These are phyloP conservation scores for Aphelinus certus DNA, from an alignment of 1,140 invertebrate genomes.

Conservation along the genomic window DNA sequence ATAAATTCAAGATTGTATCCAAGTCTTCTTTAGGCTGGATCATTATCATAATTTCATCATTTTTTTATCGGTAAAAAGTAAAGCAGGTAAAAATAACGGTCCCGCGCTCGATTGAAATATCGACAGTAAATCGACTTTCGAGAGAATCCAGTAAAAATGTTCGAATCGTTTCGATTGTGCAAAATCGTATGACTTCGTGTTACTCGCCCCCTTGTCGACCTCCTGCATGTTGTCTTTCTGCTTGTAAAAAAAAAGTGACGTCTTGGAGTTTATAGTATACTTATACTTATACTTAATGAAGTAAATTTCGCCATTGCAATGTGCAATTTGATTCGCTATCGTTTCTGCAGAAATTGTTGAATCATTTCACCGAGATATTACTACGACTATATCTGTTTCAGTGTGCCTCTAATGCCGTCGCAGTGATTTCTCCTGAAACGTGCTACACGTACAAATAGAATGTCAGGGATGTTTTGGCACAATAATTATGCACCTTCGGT, in stretches of 20 bases:
- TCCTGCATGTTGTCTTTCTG: slow-evolving; percentile 35
- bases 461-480: slow-evolving; percentile 80
- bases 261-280: slow-evolving; percentile 26
- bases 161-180: too few relatives aligned
- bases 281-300: slow-evolving; percentile 12
- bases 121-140: too few relatives aligned
- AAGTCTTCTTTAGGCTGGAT: too few relatives aligned
- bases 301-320: slow-evolving; percentile 31
- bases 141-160: too few relatives aligned
- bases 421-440: slow-evolving; percentile 31
- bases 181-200: neutral
- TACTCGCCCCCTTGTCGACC: neutral
- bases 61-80: too few relatives aligned
- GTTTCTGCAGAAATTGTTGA: neutral
- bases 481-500: slow-evolving; percentile 77
- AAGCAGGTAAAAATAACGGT: too few relatives aligned
- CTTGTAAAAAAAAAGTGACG: slow-evolving; percentile 35
- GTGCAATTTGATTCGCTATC: neutral
- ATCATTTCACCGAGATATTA: neutral
- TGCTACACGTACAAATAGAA: slow-evolving; percentile 12
- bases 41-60: too few relatives aligned
- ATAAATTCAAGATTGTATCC: too few relatives aligned
- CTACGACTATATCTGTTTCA: slow-evolving; percentile 15
- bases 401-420: slow-evolving; percentile 34
- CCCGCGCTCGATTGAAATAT: too few relatives aligned